A percentile compares a stretch with the other conserved stretches of the same genome.
Evolutionary conservation across 1,140 invertebrate genomes (phyloP).

Genomic region (Chrysomallon squamiferum): DNA sequence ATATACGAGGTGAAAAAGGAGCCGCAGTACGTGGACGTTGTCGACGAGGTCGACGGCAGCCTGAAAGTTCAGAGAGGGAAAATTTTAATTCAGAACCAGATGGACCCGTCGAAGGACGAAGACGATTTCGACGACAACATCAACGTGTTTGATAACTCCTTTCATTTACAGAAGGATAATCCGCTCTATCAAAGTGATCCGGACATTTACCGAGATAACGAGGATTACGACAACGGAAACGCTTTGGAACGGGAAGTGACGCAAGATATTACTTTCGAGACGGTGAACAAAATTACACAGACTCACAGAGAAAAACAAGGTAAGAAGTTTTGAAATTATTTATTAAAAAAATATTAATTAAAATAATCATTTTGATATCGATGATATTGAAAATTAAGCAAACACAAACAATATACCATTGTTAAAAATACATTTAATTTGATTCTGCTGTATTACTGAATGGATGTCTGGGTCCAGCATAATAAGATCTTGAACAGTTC

Average conservation of each 20-base stretch:
- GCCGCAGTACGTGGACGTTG: conserved; percentile 7
- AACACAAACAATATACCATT: too few relatives aligned
- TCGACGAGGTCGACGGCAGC: conserved; percentile 16
- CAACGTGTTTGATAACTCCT: conserved; percentile 47
- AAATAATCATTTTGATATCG: too few relatives aligned
- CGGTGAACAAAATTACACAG: conserved; percentile 39
- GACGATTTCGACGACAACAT: conserved; percentile 46
- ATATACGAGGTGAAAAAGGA: conserved; percentile 10
- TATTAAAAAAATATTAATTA: too few relatives aligned
- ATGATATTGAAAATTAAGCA: too few relatives aligned
- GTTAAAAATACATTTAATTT: too few relatives aligned
- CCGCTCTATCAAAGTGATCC: conserved; percentile 51
- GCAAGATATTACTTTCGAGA: conserved; percentile 47
- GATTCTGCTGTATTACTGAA: too few relatives aligned
- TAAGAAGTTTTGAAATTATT: conserved; percentile 14
- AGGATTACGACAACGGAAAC: conserved; percentile 25
- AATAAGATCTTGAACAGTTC: too few relatives aligned
- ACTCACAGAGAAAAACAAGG: conserved; percentile 16
- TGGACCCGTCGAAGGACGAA: conserved; percentile 38
- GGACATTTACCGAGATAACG: conserved; percentile 33
- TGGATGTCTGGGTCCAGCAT: too few relatives aligned
- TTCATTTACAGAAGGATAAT: conserved; percentile 47
- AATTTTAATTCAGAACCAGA: conserved; percentile 46
- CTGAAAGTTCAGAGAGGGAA: conserved; percentile 44
- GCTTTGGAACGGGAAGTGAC: conserved; percentile 16